Base-by-base conservation (phyloP, 2,113 vertebrate species). In the Tauraco erythrolophus region DNA sequence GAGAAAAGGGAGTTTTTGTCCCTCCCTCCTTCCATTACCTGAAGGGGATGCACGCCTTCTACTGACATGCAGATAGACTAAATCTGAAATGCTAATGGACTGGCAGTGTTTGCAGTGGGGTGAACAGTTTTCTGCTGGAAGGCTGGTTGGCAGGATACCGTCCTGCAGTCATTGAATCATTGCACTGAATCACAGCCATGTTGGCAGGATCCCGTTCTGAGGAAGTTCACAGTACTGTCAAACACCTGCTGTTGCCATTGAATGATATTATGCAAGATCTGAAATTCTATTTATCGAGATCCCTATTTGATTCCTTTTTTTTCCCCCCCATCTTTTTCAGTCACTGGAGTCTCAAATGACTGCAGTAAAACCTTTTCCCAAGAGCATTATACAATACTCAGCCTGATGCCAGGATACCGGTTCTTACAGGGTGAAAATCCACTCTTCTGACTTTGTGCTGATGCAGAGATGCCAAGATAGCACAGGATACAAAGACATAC, bases 201-300 rank as follows among this genome's bases (percentile, higher is more conserved):
- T 97, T 98, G 98, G 97, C 98, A 98, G 97, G 94, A 98, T 98
- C 98, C 96, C 97, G 97, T 98, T 98, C 98, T 95, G 97, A 98
- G 98, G 98, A 98, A 98, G 98, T 98, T 98, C 97, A 87, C 97
- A 98, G 98, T 96, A 88, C 97, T 98, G 97, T 98, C 98, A 98
- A 98, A 98, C 98, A 98, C 98, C 98, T 98, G 97, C 98, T 98
- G 98, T 98, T 98, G 96, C 97, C 97, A 98, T 98, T 98, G 98
- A 98, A 97, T 94, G 97, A 95, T 98, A 97, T 98, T 98, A 98
- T 98, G 97, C 98, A 98, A 98, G 98, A 97, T 98, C 97, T 96
- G 95, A 97, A 98, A 96, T 97, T 95, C 97, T 98, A 97, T 98
- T 98, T 98, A 98, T 98, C 77, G 87, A 98, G 95, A 98, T 97